Conservation (phyloP, 2,113 vertebrate species). For the Paratilapia polleni region DNA sequence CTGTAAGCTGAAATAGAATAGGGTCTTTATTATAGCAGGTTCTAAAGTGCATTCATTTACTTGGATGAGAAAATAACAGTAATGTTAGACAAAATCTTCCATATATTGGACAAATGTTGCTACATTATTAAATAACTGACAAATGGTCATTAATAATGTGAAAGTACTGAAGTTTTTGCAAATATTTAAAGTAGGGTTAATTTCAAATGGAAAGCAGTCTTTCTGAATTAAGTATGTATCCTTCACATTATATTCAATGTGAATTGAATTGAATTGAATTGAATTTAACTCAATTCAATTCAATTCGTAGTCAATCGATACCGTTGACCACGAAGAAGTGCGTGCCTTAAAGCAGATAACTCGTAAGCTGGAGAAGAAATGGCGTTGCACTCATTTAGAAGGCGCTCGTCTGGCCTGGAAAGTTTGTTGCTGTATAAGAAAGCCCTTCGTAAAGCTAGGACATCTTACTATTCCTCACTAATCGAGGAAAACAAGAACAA, state of each 20-base stretch:
- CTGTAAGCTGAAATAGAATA: background rate
- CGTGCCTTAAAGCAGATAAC: too few relatives aligned
- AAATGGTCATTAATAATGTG: conserved; percentile 53
- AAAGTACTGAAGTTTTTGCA: background rate
- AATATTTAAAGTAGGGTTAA: background rate
- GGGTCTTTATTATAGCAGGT: background rate
- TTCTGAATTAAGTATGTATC: conserved; percentile 3
- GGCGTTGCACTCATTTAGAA: too few relatives aligned
- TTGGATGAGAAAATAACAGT: background rate
- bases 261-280: too few relatives aligned
- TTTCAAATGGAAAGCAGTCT: background rate
- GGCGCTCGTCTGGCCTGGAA: too few relatives aligned
- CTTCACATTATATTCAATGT: background rate
- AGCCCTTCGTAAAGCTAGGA: too few relatives aligned
- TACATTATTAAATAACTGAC: conserved; percentile 50
- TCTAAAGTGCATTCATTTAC: background rate
- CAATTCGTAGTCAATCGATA: too few relatives aligned
- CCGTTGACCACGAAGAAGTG: too few relatives aligned
- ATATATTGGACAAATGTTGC: conserved; percentile 34
- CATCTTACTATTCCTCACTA: too few relatives aligned
- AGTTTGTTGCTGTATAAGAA: too few relatives aligned
- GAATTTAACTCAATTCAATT: too few relatives aligned
- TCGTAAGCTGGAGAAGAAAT: too few relatives aligned
- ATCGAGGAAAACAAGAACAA: too few relatives aligned
- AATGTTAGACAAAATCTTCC: conserved; percentile 31